Base-by-base conservation (phyloP, 2,797 vertebrate species). In the Columba guinea region DNA sequence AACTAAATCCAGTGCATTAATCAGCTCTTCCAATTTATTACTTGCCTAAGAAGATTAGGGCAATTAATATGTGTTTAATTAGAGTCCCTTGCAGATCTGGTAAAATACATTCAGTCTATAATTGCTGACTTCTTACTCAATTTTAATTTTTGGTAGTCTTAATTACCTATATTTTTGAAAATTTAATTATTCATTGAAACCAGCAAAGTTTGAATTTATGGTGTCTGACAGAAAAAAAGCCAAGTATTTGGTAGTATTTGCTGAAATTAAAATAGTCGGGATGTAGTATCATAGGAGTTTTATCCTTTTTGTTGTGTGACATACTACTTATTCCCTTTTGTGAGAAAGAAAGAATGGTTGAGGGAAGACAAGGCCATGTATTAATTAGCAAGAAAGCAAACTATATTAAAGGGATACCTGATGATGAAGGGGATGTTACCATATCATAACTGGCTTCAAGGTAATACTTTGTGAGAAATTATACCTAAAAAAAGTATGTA, bases 51-150 rank as follows among this genome's bases (percentile, higher is more conserved):
- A 97, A 96, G 95, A 97, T 97, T 97, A 97, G 79, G 87, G 84
- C 94, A 97, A 89, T 97, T 97, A 97, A 95, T 97, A 96, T 65
- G 91, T 92, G 80, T 95, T 97, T 97, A 97, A 98, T 98, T 97
- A 95, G 93, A 95, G 77, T 97, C 93, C 95, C 93, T 97, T 96
- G 94, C 79, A 96, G 87, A 96, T 97, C 95, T 91, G 70, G 70
- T 95, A 87, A 93, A 77, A 94, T 95, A 77, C 87, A 94, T 91
- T 79, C 88, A 94, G 76, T 77, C 78, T 90, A 2, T 96, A 96
- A 96, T 88, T 94, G 77, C 94, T 90, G 91, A 73, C 68, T 95
- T 95, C 90, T 87, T 60, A 67, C 88, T 96, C 79, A 77, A 35
- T 96, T 96, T 94, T 87, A 96, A 95, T 97, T 97, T 97, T 95